Evolutionary conservation across 2,113 vertebrate species (phyloP).

Genomic region (Turnix velox): DNA sequence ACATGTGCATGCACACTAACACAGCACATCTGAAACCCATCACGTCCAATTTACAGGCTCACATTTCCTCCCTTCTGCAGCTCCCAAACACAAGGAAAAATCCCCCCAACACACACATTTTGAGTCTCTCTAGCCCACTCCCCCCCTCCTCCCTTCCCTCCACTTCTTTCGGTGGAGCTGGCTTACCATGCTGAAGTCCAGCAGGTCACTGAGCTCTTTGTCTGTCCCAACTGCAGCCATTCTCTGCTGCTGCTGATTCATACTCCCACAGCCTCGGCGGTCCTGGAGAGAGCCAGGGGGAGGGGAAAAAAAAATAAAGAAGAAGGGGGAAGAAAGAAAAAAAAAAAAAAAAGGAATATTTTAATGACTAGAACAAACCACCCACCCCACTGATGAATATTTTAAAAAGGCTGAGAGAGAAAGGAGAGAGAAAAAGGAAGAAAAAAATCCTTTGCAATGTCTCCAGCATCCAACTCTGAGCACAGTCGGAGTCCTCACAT

Average conservation of each 20-base stretch:
- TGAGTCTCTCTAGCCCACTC: conserved; percentile 8
- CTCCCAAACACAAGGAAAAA: background rate
- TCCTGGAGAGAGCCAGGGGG: conserved; percentile 76
- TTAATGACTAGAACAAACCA: conserved; percentile 55
- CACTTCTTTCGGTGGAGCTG: background rate
- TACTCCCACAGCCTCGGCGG: conserved; percentile 84
- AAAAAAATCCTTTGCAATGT: background rate
- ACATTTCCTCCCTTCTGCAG: conserved; percentile 18
- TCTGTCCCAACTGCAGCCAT: conserved; percentile 97
- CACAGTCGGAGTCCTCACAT: conserved; percentile 18
- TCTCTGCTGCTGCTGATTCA: conserved; percentile 95
- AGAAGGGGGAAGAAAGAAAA: no score
- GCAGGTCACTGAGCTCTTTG: conserved; percentile 98
- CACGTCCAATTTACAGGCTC: conserved; percentile 44
- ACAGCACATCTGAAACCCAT: conserved; percentile 50
- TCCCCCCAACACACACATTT: no score
- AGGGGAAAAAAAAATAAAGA: background rate
- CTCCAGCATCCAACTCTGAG: background rate
- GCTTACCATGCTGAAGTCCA: conserved; percentile 99
- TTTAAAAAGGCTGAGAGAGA: background rate
- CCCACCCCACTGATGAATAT: conserved; percentile 49
- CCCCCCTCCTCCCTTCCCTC: no score
- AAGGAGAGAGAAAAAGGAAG: background rate
- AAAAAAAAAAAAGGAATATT: background rate
- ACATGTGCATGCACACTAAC: conserved; percentile 56